Percentiles rank a stretch among this genome's conserved stretches.
Evolutionary conservation across 1,140 invertebrate genomes (phyloP).

Genomic region (Oreohelix idahoensis): DNA sequence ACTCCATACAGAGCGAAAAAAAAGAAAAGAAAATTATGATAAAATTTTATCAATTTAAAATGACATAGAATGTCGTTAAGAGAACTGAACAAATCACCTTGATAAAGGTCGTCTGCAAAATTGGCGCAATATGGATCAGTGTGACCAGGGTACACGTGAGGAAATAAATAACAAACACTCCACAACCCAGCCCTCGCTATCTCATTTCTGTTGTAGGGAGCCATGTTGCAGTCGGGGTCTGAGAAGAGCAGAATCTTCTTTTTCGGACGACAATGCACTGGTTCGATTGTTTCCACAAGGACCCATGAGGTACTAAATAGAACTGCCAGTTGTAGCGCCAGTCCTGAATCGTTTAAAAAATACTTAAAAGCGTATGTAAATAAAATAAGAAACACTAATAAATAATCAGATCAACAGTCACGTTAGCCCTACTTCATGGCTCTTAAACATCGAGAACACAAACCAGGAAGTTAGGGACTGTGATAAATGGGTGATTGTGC

Average conservation of each 20-base stretch:
- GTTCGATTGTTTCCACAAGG: not conserved
- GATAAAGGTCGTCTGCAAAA: not conserved
- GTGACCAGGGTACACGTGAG: not conserved
- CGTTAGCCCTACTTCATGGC: too few relatives aligned
- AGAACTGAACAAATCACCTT: not conserved
- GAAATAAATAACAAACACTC: not conserved
- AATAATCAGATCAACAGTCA: too few relatives aligned
- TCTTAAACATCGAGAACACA: too few relatives aligned
- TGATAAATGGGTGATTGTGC: too few relatives aligned
- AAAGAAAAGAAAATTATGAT: too few relatives aligned
- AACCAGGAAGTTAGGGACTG: too few relatives aligned
- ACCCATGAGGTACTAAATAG: not conserved
- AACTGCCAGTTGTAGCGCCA: not conserved
- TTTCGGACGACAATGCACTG: not conserved
- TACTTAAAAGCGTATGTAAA: too few relatives aligned
- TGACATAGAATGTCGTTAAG: too few relatives aligned
- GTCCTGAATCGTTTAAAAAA: not conserved
- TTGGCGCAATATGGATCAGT: not conserved
- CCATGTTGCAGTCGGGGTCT: not conserved
- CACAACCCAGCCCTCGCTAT: not conserved
- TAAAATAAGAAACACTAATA: too few relatives aligned
- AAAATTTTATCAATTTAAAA: too few relatives aligned
- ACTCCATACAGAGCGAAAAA: too few relatives aligned
- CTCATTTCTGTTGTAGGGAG: not conserved
- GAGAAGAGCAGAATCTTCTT: not conserved